Percentiles rank a stretch among this genome's conserved stretches.
These are phyloP conservation scores for Pseudomyrmex pallidus DNA, from an alignment of 1,140 invertebrate genomes.

Conservation along the genomic window DNA sequence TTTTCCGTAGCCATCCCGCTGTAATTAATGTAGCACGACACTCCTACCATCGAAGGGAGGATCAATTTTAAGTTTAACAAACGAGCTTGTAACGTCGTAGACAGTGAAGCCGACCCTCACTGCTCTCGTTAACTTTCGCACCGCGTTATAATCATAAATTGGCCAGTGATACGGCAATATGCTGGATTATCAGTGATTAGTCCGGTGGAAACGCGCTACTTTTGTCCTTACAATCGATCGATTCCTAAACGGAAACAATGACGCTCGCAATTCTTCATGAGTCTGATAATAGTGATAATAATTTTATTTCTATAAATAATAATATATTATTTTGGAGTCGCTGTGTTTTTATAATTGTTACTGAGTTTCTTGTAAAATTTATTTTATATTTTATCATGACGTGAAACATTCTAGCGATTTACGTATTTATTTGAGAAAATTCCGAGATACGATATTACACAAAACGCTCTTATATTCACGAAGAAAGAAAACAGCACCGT, in stretches of 20 bases:
- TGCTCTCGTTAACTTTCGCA: constrained; percentile 67
- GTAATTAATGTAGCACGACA: constrained; percentile 72
- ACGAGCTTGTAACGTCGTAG: constrained; percentile 69
- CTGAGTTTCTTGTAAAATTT: too few species aligned
- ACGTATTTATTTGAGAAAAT: constrained; percentile 40
- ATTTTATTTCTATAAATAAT: too few species aligned
- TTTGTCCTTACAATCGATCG: constrained; percentile 37
- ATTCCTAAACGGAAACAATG: neutral
- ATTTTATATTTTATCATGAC: constrained; percentile 29
- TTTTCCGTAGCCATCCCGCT: constrained; percentile 54
- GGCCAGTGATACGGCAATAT: constrained; percentile 45
- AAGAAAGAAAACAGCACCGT: constrained; percentile 54
- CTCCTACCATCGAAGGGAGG: constrained; percentile 61
- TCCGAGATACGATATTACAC: constrained; percentile 47
- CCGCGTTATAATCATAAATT: constrained; percentile 70
- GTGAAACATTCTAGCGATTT: constrained; percentile 21
- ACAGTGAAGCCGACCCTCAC: constrained; percentile 47
- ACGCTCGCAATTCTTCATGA: neutral
- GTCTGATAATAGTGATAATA: neutral
- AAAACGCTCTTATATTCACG: constrained; percentile 32
- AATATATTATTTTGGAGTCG: too few species aligned
- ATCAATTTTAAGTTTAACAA: constrained; percentile 79
- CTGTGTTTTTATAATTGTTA: too few species aligned
- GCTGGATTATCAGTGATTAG: constrained; percentile 63
- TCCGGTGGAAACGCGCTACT: constrained; percentile 15